A percentile compares a stretch with the other conserved stretches of the same genome.
These are phyloP conservation scores for Aurelia sp. DNA, from an alignment of 30 jellyfish, hydroid and myxozoan genomes.

Conservation along the genomic window DNA sequence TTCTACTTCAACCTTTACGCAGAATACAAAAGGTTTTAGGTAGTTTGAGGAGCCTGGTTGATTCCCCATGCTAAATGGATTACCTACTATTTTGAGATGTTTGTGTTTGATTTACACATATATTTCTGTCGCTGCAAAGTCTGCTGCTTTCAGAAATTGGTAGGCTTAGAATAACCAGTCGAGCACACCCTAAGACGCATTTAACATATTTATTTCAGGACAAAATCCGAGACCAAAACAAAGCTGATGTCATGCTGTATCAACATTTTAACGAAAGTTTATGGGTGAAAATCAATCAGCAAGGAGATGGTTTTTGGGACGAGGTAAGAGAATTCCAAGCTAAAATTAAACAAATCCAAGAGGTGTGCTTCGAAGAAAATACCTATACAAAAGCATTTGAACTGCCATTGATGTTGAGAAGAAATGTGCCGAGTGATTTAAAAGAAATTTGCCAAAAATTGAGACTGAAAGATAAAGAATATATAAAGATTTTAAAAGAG, in stretches of 20 bases:
- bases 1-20: too few relatives aligned
- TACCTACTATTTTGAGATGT: too few relatives aligned
- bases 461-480: slow-evolving; percentile 29
- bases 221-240: slow-evolving; percentile 71
- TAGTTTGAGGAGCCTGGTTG: too few relatives aligned
- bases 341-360: slow-evolving; percentile 42
- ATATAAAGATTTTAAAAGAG: slow-evolving; percentile 30
- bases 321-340: slow-evolving; percentile 71
- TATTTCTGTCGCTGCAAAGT: too few relatives aligned
- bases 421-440: slow-evolving; percentile 40
- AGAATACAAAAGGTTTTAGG: too few relatives aligned
- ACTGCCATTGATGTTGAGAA: slow-evolving; percentile 49
- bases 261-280: slow-evolving; percentile 84
- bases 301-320: slow-evolving; percentile 67
- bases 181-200: too few relatives aligned
- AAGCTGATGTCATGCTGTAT: slow-evolving; percentile 82
- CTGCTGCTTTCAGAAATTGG: too few relatives aligned
- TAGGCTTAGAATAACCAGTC: too few relatives aligned
- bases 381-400: slow-evolving; percentile 47
- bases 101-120: too few relatives aligned
- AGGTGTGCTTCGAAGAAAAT: slow-evolving; percentile 68
- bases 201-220: slow-evolving; percentile 6
- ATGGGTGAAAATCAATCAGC: slow-evolving; percentile 80
- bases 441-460: slow-evolving; percentile 26
- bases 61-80: too few relatives aligned